Conservation (phyloP, 2,888 invertebrate species). For the Chalcis sispes region DNA sequence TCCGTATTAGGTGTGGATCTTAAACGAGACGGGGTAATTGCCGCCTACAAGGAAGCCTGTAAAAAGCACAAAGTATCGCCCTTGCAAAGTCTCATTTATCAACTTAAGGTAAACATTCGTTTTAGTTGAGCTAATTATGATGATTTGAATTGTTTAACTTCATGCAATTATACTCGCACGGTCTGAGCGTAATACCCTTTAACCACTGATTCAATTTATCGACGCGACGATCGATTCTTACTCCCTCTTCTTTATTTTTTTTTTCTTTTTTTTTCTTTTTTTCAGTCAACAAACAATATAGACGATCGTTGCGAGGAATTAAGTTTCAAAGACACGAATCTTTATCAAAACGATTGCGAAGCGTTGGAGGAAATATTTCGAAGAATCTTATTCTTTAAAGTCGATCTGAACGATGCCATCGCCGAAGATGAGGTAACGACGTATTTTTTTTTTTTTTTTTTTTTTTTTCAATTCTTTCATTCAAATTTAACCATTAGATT, state of each 20-base stretch:
- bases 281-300: constrained; percentile 74
- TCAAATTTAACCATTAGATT: constrained; percentile 4
- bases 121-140: constrained; percentile 45
- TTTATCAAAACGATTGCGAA: constrained; percentile 85
- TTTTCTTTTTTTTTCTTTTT: too few relatives aligned
- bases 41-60: constrained; percentile 86
- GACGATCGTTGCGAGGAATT: constrained; percentile 80
- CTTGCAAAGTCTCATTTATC: constrained; percentile 83
- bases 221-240: background rate
- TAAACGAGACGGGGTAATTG: constrained; percentile 83
- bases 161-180: too few relatives aligned
- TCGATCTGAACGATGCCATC: constrained; percentile 83
- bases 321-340: constrained; percentile 79
- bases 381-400: constrained; percentile 83
- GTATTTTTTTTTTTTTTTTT: constrained; percentile 62
- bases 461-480: constrained; percentile 42
- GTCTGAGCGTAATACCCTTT: too few relatives aligned
- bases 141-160: too few relatives aligned
- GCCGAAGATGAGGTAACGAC: constrained; percentile 85
- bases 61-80: constrained; percentile 84
- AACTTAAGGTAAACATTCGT: constrained; percentile 81
- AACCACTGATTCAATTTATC: too few relatives aligned
- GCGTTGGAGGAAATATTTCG: constrained; percentile 90
- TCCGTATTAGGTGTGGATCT: constrained; percentile 79
- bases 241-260: too few relatives aligned